Conservation (phyloP, 2,797 vertebrate species). For the Paedocypris micromegethes region DNA sequence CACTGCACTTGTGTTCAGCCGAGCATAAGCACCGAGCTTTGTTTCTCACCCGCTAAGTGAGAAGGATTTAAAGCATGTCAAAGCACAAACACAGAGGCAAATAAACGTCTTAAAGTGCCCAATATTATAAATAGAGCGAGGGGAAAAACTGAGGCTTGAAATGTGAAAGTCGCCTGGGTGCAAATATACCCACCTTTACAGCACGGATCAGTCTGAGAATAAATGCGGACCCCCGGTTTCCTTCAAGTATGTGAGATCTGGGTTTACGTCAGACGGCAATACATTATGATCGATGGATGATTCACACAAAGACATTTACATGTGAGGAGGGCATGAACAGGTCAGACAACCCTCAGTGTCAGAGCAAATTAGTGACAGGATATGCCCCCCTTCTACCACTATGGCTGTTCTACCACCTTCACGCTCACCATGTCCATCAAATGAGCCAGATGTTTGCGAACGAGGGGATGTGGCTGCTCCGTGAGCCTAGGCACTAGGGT, state of each 20-base stretch:
- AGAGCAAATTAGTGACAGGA: constrained; percentile 1
- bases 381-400: background rate
- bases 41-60: constrained; percentile 29
- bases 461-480: constrained; percentile 22
- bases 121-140: constrained; percentile 23
- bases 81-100: constrained; percentile 22
- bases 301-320: background rate
- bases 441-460: constrained; percentile 35
- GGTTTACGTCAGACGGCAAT: constrained; percentile 20
- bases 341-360: background rate
- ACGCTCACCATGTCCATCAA: constrained; percentile 27
- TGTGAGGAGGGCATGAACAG: background rate
- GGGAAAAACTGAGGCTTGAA: background rate
- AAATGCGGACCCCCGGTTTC: no score
- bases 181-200: no score
- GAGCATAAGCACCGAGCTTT: constrained; percentile 5
- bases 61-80: constrained; percentile 31
- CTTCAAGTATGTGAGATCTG: background rate
- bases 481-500: constrained; percentile 13
- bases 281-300: constrained; percentile 10
- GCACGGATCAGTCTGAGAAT: no score
- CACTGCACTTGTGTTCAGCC: constrained; percentile 35
- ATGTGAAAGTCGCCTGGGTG: constrained; percentile 18
- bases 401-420: constrained; percentile 1
- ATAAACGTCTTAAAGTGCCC: constrained; percentile 31